Conservation (phyloP, 2,113 vertebrate species). For the Ivindomyrus marchei region DNA sequence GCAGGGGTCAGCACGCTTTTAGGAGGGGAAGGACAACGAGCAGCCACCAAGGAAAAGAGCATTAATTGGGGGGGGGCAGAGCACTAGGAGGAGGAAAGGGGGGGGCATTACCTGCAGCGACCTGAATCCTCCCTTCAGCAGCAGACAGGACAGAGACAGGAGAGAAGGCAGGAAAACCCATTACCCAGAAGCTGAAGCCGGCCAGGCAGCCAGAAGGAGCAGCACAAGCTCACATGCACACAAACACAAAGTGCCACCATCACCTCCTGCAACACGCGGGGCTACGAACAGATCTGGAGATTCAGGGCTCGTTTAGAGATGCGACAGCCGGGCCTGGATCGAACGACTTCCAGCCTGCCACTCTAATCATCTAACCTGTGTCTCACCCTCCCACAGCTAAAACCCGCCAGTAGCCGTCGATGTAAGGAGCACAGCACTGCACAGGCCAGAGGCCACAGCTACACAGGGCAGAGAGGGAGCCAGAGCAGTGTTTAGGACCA, state of each 20-base stretch:
- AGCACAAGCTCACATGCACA: background rate
- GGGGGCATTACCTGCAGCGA: constrained; percentile 83
- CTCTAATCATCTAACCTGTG: background rate
- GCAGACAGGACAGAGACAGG: constrained; percentile 47
- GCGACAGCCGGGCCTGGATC: background rate
- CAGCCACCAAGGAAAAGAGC: background rate
- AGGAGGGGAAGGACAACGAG: background rate
- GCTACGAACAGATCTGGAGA: background rate
- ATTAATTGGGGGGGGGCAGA: background rate
- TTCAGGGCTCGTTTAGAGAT: background rate
- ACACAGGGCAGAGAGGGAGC: background rate
- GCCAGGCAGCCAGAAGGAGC: constrained; percentile 32
- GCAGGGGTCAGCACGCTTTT: background rate
- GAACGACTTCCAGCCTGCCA: background rate
- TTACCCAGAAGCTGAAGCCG: constrained; percentile 32
- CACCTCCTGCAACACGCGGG: background rate
- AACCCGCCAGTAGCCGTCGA: constrained; percentile 75
- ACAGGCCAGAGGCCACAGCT: constrained; percentile 30
- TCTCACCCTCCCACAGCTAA: background rate
- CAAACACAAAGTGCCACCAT: background rate
- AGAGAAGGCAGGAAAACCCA: constrained; percentile 33
- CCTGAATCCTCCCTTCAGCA: constrained; percentile 96
- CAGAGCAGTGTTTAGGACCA: background rate
- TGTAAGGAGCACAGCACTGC: constrained; percentile 76
- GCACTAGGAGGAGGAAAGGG: background rate